Percentiles rank a stretch among this genome's conserved stretches.
These are phyloP conservation scores for Agapornis roseicollis DNA, from an alignment of 2,113 vertebrate genomes.

Conservation along the genomic window DNA sequence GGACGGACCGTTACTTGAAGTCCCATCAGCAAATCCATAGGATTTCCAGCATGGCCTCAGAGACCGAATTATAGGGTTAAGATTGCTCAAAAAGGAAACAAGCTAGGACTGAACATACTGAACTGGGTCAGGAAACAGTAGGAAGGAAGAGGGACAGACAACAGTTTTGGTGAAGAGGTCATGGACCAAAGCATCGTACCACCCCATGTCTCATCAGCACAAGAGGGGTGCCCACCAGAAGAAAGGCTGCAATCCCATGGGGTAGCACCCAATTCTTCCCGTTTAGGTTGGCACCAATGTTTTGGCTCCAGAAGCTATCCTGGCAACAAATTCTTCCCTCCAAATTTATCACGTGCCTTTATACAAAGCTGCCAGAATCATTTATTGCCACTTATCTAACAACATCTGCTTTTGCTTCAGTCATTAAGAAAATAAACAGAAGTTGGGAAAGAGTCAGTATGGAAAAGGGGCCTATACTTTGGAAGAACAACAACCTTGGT, in stretches of 20 bases:
- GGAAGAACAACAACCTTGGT: not conserved
- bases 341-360: constrained; percentile 33
- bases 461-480: not conserved
- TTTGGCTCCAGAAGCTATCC: constrained; percentile 16
- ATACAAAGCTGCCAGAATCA: constrained; percentile 33
- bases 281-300: not conserved
- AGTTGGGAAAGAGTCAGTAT: not conserved
- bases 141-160: not conserved
- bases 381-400: constrained; percentile 49
- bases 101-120: not conserved
- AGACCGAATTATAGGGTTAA: not conserved
- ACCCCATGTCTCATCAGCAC: accelerated
- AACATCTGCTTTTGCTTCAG: constrained; percentile 32
- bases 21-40: not conserved
- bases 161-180: not conserved
- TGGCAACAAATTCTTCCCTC: constrained; percentile 9
- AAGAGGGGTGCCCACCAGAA: not conserved
- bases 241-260: not conserved
- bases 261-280: not conserved
- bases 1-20: accelerated
- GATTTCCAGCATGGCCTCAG: accelerated
- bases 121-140: not conserved
- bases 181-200: accelerated
- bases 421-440: constrained; percentile 41
- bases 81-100: not conserved